phyloP scores from a whole-genome alignment of 1,140 invertebrate genomes.

The Papilio helenus region DNA sequence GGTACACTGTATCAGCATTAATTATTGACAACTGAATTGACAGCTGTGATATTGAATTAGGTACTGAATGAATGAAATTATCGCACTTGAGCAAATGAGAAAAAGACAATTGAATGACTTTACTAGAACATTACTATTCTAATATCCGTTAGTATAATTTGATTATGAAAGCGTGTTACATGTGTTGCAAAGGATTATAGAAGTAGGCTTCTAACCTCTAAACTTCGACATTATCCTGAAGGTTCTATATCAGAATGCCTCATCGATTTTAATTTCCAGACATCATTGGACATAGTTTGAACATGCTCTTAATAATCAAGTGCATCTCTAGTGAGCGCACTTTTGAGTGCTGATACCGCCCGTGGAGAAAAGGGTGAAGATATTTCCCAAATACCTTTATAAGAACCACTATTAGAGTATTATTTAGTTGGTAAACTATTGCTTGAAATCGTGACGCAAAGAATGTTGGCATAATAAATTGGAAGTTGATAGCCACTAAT shows the following conservation, averaged over 20 bases:
- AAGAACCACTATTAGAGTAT: background rate
- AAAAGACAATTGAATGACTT: too few relatives aligned
- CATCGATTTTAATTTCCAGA: background rate
- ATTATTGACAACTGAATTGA: conserved; percentile 34
- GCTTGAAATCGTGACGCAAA: too few relatives aligned
- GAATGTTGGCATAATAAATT: too few relatives aligned
- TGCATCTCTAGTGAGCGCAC: conserved; percentile 21
- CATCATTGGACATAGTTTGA: conserved; percentile 14
- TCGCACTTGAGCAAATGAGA: background rate
- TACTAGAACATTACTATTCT: too few relatives aligned
- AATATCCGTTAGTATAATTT: too few relatives aligned
- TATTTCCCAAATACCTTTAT: background rate
- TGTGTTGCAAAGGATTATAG: too few relatives aligned
- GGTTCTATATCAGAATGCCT: background rate
- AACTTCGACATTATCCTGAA: background rate
- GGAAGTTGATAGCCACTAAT: too few relatives aligned
- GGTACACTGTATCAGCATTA: conserved; percentile 22
- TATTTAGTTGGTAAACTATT: background rate
- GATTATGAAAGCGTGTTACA: too few relatives aligned
- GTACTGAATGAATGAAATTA: background rate
- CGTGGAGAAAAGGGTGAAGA: background rate
- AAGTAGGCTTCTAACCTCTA: too few relatives aligned
- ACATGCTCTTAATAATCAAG: conserved; percentile 34
- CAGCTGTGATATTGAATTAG: background rate
- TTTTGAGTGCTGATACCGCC: conserved; percentile 8